Evolutionary conservation across 1,140 invertebrate genomes (phyloP).

Genomic region (Bombus ignitus): DNA sequence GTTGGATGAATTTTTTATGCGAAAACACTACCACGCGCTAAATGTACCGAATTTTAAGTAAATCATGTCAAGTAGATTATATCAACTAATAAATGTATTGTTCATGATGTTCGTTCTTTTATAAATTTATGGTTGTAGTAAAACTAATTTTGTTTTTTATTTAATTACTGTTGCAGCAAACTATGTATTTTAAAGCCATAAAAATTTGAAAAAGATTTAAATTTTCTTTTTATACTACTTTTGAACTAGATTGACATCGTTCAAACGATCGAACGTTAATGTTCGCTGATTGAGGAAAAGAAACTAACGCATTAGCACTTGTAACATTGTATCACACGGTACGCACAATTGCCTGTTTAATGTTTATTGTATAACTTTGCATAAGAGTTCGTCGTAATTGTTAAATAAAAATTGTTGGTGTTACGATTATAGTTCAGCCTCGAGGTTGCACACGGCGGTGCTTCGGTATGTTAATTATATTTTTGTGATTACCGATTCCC

Average conservation of each 20-base stretch:
- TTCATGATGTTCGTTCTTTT: background rate
- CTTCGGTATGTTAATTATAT: constrained; percentile 32
- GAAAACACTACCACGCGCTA: background rate
- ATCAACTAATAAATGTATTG: background rate
- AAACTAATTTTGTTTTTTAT: background rate
- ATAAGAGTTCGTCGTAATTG: constrained; percentile 13
- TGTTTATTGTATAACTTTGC: constrained; percentile 13
- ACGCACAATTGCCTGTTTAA: constrained; percentile 43
- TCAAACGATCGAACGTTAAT: background rate
- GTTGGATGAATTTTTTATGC: background rate
- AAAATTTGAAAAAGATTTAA: background rate
- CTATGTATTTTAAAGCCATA: background rate
- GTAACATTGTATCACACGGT: constrained; percentile 8
- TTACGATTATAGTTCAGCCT: constrained; percentile 20
- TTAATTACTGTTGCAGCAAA: background rate
- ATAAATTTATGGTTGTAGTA: background rate
- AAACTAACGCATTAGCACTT: background rate
- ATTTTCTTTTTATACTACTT: background rate
- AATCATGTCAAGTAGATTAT: background rate
- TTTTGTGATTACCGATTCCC: constrained; percentile 37
- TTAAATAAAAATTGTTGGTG: constrained; percentile 33
- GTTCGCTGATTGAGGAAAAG: background rate
- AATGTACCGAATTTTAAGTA: constrained; percentile 2
- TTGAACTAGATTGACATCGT: background rate
- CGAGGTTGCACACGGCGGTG: background rate